Conservation (phyloP, 2,113 vertebrate genomes). For the Rallus limicola region DNA sequence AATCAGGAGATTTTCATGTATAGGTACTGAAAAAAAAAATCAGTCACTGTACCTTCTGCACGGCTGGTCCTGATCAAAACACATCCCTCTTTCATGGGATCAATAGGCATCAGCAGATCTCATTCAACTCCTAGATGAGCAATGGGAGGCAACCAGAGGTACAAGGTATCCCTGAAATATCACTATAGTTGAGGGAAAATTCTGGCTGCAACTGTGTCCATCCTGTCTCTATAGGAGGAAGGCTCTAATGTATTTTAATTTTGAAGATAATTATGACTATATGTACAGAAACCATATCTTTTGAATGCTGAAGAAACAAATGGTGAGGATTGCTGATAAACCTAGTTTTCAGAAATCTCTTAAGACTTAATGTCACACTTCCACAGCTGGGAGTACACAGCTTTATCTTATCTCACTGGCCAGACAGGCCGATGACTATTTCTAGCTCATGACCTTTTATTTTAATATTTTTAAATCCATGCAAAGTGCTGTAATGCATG, state of each 20-base stretch:
- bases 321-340: conserved; percentile 48
- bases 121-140: background rate
- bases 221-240: background rate
- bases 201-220: background rate
- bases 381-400: background rate
- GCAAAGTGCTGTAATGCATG: background rate
- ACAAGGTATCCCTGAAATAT: background rate
- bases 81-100: background rate
- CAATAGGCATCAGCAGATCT: background rate
- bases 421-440: conserved; percentile 19
- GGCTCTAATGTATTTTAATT: background rate
- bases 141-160: background rate
- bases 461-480: conserved; percentile 58
- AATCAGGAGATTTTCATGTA: background rate
- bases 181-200: background rate
- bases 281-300: background rate
- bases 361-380: conserved; percentile 26
- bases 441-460: conserved; percentile 46
- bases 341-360: conserved; percentile 21
- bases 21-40: background rate
- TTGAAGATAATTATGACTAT: background rate
- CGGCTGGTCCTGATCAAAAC: too few species aligned
- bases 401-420: conserved; percentile 45
- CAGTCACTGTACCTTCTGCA: too few species aligned
- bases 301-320: conserved; percentile 16